Evolutionary conservation across 2,888 invertebrate species (phyloP), one percentile per base, ranked within the genome.

Genomic region (Chrysodeixis includens): DNA sequence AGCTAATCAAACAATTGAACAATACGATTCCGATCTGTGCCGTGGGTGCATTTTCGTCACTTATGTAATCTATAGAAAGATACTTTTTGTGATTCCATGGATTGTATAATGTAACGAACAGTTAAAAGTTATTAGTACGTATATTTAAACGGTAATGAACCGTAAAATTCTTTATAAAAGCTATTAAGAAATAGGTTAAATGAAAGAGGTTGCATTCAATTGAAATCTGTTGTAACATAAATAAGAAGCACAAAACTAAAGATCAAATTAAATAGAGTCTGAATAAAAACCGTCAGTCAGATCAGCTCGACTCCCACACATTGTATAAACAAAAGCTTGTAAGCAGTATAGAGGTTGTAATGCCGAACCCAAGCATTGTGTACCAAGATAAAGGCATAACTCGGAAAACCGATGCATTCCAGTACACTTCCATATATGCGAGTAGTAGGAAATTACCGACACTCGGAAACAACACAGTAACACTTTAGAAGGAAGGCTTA

Each of bases 41-140:
- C 71, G 63, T 66, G 76, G 63, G 79, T 74, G 75, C 57, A 78
- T 78, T 75, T 62, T 79, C 64, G 79, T 68, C 62, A 58, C 57
- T 79, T 81, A 72, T 59, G 76, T 72, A 81, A 78, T 58, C 62
- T 32, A 76, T 70, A 54, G 62, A 52, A 30, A n/a, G 44, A 70
- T 68, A 56, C 67, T 68, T 62, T 62, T 75, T 75, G 62, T 59
- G 56, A 62, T 16, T 5, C 30, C 30, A 57, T 64, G 35, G 52
- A 22, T 30, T 30, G 18, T 20, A 30, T 20, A 56, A 49, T 49
- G 46, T 20, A 49, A 49, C 16, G 8, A 20, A 8, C 9, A 8
- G 46, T 16, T 44, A 16, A 12, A 46, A 18, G 18, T 12, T 18
- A 46, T 46, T 46, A 16, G 18, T 18, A 18, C 8, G n/a, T 5